A percentile compares a stretch with the other conserved stretches of the same genome.
phyloP scores from a whole-genome alignment of 2,888 invertebrate genomes.

The Andrena trimmerana region DNA sequence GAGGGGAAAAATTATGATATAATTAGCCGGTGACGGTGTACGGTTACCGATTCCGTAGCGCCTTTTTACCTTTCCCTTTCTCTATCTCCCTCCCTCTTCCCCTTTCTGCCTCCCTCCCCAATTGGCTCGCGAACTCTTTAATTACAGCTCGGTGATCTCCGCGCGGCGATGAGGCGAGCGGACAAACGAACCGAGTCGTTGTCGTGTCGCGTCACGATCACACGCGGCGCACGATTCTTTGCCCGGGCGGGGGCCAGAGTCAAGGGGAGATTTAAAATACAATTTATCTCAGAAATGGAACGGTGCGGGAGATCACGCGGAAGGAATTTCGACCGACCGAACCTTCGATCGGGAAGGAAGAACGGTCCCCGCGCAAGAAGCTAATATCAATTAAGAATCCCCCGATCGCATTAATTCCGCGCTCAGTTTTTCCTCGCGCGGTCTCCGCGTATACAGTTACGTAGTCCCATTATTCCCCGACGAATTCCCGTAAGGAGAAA shows the following conservation, averaged over 20 bases:
- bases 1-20: constrained; percentile 40
- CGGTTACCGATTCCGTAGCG: constrained; percentile 31
- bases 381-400: constrained; percentile 32
- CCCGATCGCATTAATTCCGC: constrained; percentile 18
- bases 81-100: neutral
- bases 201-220: constrained; percentile 11
- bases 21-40: constrained; percentile 49
- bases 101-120: neutral
- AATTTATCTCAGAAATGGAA: too few relatives aligned
- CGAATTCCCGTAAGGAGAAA: constrained; percentile 55
- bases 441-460: constrained; percentile 39
- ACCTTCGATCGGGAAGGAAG: neutral
- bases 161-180: constrained; percentile 16
- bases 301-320: too few relatives aligned
- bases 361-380: neutral
- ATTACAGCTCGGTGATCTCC: constrained; percentile 42
- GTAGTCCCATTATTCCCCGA: constrained; percentile 32
- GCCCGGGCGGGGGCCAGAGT: neutral
- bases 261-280: too few relatives aligned
- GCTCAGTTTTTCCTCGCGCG: constrained; percentile 19
- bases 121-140: constrained; percentile 46
- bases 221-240: neutral
- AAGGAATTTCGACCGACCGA: too few relatives aligned
- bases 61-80: neutral
- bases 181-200: constrained; percentile 5